Conservation (phyloP, 2,113 vertebrate genomes). For the Trichechus manatus region DNA sequence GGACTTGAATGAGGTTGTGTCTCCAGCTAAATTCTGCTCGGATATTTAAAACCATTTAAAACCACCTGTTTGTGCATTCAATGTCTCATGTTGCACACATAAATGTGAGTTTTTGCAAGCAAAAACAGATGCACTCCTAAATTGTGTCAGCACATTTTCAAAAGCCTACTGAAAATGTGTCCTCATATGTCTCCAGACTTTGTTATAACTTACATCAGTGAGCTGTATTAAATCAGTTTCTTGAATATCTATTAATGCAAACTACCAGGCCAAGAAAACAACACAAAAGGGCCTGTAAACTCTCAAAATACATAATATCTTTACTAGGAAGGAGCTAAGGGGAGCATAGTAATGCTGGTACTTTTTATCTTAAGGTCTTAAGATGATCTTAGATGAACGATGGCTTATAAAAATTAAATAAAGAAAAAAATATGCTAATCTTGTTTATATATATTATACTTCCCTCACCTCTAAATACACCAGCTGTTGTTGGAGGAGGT, state of each 20-base stretch:
- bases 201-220: constrained; percentile 80
- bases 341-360: constrained; percentile 20
- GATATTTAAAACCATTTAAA: constrained; percentile 81
- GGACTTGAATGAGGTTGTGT: constrained; percentile 62
- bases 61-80: constrained; percentile 85
- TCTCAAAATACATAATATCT: constrained; percentile 54
- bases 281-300: constrained; percentile 55
- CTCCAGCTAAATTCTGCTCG: constrained; percentile 82
- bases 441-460: neutral
- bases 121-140: constrained; percentile 85
- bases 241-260: constrained; percentile 84
- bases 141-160: constrained; percentile 86
- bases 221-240: constrained; percentile 77
- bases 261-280: constrained; percentile 75
- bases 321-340: neutral
- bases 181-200: constrained; percentile 85
- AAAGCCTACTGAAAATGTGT: constrained; percentile 85
- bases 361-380: neutral
- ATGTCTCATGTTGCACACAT: constrained; percentile 82
- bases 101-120: constrained; percentile 85
- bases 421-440: neutral
- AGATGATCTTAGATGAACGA: neutral
- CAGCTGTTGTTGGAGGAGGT: neutral
- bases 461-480: neutral
- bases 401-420: neutral